These are phyloP conservation scores for Rallus crepitans DNA, from an alignment of 2,797 vertebrate species.

Conservation along the genomic window DNA sequence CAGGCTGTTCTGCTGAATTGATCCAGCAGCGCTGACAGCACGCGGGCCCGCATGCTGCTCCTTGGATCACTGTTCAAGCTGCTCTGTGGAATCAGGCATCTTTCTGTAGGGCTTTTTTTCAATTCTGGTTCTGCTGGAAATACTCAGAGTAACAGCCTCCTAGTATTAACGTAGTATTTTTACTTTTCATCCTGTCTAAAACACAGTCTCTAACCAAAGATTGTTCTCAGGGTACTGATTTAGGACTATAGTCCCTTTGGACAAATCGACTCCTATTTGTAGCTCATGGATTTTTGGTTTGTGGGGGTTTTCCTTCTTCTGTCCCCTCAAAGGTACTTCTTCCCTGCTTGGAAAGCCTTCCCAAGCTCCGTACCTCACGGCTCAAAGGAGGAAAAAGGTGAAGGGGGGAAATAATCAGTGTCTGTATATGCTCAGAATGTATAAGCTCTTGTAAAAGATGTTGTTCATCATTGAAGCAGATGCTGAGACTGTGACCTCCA, in stretches of 20 bases:
- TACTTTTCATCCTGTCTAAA: background rate
- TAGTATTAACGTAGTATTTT: background rate
- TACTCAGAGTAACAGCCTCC: background rate
- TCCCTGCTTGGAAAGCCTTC: background rate
- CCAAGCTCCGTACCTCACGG: background rate
- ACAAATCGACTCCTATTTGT: background rate
- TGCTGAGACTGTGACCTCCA: background rate
- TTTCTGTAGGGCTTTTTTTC: background rate
- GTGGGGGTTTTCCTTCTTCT: fast-evolving
- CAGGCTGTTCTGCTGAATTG: background rate
- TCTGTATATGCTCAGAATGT: background rate
- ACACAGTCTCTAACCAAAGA: background rate
- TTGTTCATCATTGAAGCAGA: background rate
- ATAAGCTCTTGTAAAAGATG: background rate
- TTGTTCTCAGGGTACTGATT: background rate
- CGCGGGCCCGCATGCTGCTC: background rate
- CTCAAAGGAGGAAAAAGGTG: background rate
- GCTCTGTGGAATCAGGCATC: background rate
- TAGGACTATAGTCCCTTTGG: background rate
- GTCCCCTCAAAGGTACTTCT: background rate
- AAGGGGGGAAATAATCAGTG: background rate
- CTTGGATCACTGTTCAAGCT: background rate
- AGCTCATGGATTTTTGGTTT: background rate
- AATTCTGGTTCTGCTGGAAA: background rate
- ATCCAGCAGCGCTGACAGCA: background rate